Percentiles rank a stretch among this genome's conserved stretches.
Conservation (phyloP, 2,113 vertebrate species). For the Ardeotis arabs region DNA sequence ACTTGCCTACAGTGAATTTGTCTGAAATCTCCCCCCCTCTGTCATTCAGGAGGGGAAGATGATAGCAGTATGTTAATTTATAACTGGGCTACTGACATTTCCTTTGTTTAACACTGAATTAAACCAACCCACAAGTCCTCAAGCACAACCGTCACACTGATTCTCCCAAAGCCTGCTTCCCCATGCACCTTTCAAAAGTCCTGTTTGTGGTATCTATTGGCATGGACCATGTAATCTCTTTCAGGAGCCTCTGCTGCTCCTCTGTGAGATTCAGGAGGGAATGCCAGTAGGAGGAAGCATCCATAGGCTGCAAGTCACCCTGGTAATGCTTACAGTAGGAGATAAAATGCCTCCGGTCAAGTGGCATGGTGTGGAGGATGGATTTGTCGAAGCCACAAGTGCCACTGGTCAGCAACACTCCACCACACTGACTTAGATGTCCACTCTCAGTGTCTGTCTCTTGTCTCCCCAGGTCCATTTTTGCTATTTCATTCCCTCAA, state of each 20-base stretch:
- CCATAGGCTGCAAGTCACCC: not conserved
- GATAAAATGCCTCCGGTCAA: not conserved
- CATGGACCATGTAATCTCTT: not conserved
- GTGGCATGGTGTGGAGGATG: too few species aligned
- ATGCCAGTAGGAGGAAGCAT: not conserved
- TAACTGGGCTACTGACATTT: not conserved
- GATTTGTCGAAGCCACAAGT: not conserved
- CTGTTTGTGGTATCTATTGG: not conserved
- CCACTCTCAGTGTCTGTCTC: not conserved
- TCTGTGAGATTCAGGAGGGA: not conserved
- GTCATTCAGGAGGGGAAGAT: not conserved
- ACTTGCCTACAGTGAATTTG: not conserved
- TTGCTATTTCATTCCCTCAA: not conserved
- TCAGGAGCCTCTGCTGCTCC: not conserved
- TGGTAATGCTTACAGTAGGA: not conserved
- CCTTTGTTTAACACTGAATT: not conserved
- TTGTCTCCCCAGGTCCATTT: not conserved
- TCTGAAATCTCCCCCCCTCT: not conserved
- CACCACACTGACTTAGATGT: not conserved
- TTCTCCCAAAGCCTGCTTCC: not conserved
- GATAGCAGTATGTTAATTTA: not conserved
- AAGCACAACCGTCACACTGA: not conserved
- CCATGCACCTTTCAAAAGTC: accelerated
- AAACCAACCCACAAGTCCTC: not conserved
- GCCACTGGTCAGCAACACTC: not conserved